These are phyloP conservation scores for Toxostoma redivivum DNA, from an alignment of 2,113 vertebrate species.

Conservation along the genomic window DNA sequence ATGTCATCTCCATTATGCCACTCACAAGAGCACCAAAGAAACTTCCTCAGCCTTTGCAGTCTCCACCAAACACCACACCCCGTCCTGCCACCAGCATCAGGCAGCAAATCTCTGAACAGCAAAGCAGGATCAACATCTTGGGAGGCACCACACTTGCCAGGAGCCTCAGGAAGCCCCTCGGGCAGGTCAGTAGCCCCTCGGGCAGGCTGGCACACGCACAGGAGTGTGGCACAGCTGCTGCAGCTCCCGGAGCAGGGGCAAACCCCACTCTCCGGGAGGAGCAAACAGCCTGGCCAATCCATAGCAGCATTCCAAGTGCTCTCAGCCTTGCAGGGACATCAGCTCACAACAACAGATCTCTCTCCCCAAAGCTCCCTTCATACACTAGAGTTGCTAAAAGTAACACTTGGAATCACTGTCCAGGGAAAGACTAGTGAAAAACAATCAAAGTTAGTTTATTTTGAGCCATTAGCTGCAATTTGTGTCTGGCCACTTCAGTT, in stretches of 20 bases:
- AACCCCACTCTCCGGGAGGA: rapidly evolving
- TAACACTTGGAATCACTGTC: conserved; percentile 3
- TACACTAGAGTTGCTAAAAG: not conserved
- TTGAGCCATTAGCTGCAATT: not conserved
- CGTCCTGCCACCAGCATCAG: not conserved
- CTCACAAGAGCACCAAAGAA: not conserved
- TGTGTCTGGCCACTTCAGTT: not conserved
- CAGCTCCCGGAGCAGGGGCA: not conserved
- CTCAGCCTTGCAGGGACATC: not conserved
- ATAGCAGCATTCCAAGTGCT: not conserved
- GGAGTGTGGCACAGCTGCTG: not conserved
- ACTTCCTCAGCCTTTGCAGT: not conserved
- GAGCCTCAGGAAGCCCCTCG: not conserved
- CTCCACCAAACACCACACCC: not conserved
- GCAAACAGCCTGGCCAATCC: not conserved
- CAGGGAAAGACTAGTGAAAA: not conserved
- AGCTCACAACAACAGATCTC: not conserved
- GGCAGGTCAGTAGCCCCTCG: not conserved
- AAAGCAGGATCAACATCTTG: not conserved
- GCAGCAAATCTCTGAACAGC: not conserved
- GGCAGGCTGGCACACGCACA: not conserved
- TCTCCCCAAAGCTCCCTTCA: not conserved
- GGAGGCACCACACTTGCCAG: not conserved
- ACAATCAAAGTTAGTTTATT: not conserved
- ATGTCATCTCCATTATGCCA: not conserved